Conservation (phyloP, 2,797 vertebrate species). For the Eptatretus atami region DNA sequence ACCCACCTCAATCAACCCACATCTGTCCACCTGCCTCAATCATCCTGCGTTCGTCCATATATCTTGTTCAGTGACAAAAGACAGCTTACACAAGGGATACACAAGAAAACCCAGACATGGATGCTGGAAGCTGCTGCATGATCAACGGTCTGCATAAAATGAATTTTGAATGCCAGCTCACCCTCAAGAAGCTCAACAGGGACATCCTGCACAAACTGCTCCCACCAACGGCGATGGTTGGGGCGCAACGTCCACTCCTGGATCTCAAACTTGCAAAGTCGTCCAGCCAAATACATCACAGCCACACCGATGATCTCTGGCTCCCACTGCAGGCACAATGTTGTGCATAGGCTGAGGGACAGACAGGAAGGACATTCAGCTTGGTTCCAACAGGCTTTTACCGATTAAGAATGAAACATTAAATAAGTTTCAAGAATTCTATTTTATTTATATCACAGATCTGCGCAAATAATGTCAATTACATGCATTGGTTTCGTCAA, state of each 20-base stretch:
- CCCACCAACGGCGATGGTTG: constrained; percentile 80
- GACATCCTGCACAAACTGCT: constrained; percentile 94
- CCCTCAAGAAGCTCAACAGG: constrained; percentile 85
- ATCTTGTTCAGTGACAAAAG: no score
- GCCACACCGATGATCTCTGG: constrained; percentile 89
- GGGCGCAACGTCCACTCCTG: constrained; percentile 92
- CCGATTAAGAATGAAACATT: background rate
- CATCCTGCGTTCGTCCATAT: no score
- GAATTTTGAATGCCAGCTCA: constrained; percentile 11
- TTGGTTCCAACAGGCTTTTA: background rate
- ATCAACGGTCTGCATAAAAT: no score
- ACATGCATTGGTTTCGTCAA: background rate
- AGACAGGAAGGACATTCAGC: background rate
- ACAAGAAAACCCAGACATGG: no score
- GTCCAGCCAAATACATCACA: constrained; percentile 81
- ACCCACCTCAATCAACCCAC: no score
- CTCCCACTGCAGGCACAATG: constrained; percentile 82
- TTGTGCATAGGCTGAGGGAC: constrained; percentile 48
- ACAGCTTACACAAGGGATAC: no score
- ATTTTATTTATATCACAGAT: background rate
- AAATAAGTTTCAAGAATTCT: background rate
- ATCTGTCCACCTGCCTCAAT: no score
- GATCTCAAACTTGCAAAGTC: constrained; percentile 83
- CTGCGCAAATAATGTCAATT: background rate
- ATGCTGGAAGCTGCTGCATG: no score